Conservation (phyloP, 2,113 vertebrate species). For the Arvicanthis niloticus region DNA sequence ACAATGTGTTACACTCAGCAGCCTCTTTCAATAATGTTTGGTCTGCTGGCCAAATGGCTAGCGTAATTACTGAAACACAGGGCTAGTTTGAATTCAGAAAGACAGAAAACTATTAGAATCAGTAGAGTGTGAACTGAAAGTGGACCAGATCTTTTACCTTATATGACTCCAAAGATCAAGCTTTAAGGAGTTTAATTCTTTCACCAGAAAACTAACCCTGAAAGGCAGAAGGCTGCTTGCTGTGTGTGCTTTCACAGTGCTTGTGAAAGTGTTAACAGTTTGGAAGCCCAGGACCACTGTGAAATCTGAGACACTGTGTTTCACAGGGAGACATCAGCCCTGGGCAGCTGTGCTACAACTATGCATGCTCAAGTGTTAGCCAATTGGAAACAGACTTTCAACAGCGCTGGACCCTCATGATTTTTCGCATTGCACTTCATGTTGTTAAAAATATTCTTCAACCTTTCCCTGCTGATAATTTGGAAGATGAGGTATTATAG, state of each 20-base stretch:
- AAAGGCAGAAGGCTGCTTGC: conserved; percentile 21
- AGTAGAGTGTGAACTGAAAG: conserved; percentile 11
- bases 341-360: not conserved
- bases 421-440: conserved; percentile 47
- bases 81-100: conserved; percentile 23
- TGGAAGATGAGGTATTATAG: not conserved
- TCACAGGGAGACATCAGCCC: not conserved
- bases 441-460: conserved; percentile 63
- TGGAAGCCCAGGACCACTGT: conserved; percentile 26
- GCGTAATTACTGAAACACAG: not conserved
- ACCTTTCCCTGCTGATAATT: conserved; percentile 48
- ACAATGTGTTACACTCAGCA: not conserved
- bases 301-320: conserved; percentile 50
- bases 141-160: not conserved
- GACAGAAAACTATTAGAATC: not conserved
- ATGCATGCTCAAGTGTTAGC: not conserved
- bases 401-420: not conserved
- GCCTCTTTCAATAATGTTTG: not conserved
- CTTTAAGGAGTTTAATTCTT: conserved; percentile 10
- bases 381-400: conserved; percentile 57
- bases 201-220: conserved; percentile 30
- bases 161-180: conserved; percentile 29
- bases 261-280: conserved; percentile 32
- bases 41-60: not conserved
- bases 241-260: not conserved